phyloP scores from a whole-genome alignment of 2,113 vertebrate genomes.

The Albula glossodonta region DNA sequence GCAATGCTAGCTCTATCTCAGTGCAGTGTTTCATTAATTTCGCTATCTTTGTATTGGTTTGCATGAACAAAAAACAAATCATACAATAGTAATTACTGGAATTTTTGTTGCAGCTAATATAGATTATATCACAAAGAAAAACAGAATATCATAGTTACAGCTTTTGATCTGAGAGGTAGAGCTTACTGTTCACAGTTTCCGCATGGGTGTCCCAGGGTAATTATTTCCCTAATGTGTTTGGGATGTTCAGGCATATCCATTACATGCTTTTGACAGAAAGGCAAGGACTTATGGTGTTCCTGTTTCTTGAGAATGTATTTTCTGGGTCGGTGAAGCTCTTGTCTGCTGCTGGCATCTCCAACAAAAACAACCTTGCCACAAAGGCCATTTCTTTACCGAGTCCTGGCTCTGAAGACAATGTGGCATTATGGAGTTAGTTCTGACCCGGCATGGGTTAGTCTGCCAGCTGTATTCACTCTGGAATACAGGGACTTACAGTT shows the following conservation, averaged over 20 bases:
- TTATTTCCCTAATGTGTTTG: neutral
- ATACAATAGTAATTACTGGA: neutral
- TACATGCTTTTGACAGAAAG: neutral
- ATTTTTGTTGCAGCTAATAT: neutral
- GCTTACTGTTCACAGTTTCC: neutral
- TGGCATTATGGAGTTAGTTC: neutral
- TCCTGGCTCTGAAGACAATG: neutral
- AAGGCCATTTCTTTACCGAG: neutral
- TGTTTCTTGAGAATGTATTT: neutral
- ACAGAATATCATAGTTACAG: too few relatives aligned
- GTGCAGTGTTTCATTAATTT: neutral
- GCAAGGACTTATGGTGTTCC: neutral
- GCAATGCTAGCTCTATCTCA: neutral
- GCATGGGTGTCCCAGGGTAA: neutral
- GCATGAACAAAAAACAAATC: neutral
- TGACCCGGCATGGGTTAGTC: neutral
- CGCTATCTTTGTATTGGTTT: neutral
- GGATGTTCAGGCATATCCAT: neutral
- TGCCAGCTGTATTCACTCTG: neutral
- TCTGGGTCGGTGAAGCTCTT: neutral
- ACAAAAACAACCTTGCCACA: neutral
- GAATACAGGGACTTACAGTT: neutral
- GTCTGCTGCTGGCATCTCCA: neutral
- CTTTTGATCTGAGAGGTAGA: neutral
- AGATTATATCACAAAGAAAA: neutral